Conservation (phyloP, 2,113 vertebrate species). For the Rhagologus leucostigma region DNA sequence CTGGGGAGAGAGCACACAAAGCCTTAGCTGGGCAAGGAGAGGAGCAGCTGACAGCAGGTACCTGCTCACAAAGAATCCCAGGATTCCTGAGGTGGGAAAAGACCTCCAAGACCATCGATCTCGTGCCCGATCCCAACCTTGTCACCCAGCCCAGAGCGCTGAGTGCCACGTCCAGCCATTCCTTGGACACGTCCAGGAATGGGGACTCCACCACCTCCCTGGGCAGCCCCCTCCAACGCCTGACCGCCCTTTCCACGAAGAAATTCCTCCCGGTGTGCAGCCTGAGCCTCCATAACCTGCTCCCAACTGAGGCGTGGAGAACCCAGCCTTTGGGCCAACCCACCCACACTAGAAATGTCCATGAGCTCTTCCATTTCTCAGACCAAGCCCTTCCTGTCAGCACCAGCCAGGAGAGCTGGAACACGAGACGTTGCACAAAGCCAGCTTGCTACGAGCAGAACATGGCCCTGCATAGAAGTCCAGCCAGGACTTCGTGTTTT, state of each 20-base stretch:
- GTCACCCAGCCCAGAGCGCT: background rate
- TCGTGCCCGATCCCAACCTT: background rate
- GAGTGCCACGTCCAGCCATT: fast-evolving
- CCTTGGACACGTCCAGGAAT: background rate
- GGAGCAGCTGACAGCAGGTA: background rate
- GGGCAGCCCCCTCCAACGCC: background rate
- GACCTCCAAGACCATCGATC: fast-evolving
- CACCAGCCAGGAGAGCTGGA: background rate
- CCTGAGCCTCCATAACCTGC: background rate
- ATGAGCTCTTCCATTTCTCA: background rate
- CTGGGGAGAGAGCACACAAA: conserved; percentile 39
- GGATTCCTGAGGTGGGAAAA: background rate
- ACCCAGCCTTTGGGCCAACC: background rate
- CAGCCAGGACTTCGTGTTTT: background rate
- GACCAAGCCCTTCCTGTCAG: background rate
- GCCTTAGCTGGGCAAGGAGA: background rate
- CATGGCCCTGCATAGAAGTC: fast-evolving
- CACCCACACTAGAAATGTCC: background rate
- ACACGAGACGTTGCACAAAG: fast-evolving
- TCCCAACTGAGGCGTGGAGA: background rate
- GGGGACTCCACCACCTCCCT: background rate
- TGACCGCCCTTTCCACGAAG: background rate
- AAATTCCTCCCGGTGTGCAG: background rate
- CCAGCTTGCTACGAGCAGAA: background rate
- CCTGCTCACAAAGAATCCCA: background rate